phyloP scores from a whole-genome alignment of 2,797 vertebrate genomes.

The Oceanodroma leucorhoa region DNA sequence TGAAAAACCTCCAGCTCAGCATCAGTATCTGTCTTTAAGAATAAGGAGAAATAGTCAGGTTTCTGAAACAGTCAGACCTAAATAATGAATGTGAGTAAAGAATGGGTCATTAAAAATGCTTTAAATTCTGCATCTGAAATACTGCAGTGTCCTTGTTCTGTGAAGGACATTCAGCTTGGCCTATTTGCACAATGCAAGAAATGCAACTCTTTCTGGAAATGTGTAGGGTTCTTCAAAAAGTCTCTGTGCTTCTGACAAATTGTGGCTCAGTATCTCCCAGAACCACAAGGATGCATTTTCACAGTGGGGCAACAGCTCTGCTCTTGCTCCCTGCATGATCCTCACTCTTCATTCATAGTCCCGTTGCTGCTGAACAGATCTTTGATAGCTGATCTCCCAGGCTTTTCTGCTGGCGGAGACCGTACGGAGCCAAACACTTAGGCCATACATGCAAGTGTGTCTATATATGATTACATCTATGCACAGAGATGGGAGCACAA shows the following conservation, averaged over 20 bases:
- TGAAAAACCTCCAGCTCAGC: conserved; percentile 5
- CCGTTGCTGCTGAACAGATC: neutral
- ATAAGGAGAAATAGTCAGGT: neutral
- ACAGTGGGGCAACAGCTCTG: neutral
- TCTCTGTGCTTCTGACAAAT: neutral
- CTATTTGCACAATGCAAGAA: neutral
- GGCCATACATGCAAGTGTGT: neutral
- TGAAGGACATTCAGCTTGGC: neutral
- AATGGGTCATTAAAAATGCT: conserved; percentile 15
- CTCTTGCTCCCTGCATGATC: neutral
- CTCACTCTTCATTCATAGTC: neutral
- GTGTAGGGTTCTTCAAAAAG: neutral
- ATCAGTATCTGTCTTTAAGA: neutral
- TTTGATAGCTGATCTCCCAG: neutral
- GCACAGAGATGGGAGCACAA: neutral
- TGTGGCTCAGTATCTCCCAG: neutral
- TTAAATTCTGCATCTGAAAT: conserved; percentile 31
- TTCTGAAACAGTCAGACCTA: conserved; percentile 16
- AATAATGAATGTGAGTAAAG: conserved; percentile 46
- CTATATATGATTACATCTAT: neutral
- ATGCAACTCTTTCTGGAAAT: neutral
- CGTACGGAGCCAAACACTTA: rapidly evolving
- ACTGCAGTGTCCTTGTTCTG: neutral
- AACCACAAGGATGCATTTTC: neutral
- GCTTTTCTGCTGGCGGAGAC: neutral